A percentile compares a stretch with the other conserved stretches of the same genome.
phyloP scores from a whole-genome alignment of 2,113 vertebrate genomes.

The Hoplias malabaricus region DNA sequence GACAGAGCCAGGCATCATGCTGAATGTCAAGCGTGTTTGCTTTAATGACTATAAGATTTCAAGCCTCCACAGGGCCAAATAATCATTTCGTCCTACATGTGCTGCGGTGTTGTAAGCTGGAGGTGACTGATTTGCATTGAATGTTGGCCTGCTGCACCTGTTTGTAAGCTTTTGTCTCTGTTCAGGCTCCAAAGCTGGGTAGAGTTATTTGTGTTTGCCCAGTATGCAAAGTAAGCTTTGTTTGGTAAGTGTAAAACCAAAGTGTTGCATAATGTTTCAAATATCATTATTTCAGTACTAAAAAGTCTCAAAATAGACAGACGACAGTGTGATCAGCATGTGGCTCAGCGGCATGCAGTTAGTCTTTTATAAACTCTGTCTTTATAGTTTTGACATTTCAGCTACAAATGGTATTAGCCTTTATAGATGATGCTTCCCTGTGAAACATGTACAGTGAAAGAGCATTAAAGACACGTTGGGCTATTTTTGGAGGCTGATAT shows the following conservation, averaged over 20 bases:
- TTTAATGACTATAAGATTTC: slow-evolving; percentile 42
- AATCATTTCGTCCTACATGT: slow-evolving; percentile 42
- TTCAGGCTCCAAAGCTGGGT: background rate
- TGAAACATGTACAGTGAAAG: background rate
- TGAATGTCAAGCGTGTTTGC: slow-evolving; percentile 50
- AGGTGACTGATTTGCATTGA: background rate
- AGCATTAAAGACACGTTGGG: background rate
- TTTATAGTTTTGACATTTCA: background rate
- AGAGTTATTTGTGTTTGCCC: background rate
- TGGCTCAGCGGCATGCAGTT: background rate
- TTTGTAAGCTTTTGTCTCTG: background rate
- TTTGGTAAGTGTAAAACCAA: background rate
- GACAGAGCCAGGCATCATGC: background rate
- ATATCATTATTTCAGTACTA: background rate
- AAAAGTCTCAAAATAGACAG: background rate
- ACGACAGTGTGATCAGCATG: background rate
- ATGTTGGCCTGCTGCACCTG: background rate
- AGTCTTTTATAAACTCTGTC: background rate
- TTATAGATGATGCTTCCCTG: background rate
- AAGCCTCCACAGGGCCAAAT: slow-evolving; percentile 42
- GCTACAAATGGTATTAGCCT: background rate
- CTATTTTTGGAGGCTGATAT: slow-evolving; percentile 9
- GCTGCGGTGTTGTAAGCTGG: slow-evolving; percentile 44
- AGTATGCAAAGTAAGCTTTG: background rate
- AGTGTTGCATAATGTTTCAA: background rate